Conservation (phyloP, 2,797 vertebrate species). For the Onychomys leucogaster region DNA sequence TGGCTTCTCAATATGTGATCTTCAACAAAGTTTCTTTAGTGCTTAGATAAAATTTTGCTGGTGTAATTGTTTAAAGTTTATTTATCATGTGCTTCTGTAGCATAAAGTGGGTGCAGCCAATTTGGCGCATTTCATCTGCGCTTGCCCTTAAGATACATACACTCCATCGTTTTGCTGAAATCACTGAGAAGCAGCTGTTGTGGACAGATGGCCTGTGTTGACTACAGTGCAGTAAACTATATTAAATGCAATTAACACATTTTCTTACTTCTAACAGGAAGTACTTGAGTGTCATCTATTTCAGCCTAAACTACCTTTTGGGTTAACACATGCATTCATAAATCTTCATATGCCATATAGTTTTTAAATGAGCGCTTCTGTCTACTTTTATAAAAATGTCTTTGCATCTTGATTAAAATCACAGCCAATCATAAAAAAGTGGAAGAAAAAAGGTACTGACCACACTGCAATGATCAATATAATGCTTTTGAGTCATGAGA, state of each 20-base stretch:
- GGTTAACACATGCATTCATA: constrained; percentile 66
- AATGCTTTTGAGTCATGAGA: neutral
- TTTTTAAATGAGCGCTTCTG: constrained; percentile 73
- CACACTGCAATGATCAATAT: neutral
- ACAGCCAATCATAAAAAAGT: neutral
- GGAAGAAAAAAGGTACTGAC: neutral
- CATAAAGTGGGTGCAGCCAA: neutral
- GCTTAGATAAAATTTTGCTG: neutral
- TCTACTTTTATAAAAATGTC: constrained; percentile 67
- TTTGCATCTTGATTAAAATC: constrained; percentile 63
- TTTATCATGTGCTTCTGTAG: neutral
- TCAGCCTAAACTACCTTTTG: constrained; percentile 76
- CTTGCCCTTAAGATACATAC: constrained; percentile 69
- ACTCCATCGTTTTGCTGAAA: constrained; percentile 59
- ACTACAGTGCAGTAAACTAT: constrained; percentile 81
- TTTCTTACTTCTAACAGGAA: constrained; percentile 77
- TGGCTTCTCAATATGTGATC: neutral
- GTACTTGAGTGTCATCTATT: constrained; percentile 79
- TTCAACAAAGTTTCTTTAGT: neutral
- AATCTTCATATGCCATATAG: constrained; percentile 59
- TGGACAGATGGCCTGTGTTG: constrained; percentile 81
- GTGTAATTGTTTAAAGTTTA: neutral
- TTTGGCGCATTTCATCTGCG: constrained; percentile 49
- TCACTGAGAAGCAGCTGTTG: constrained; percentile 73
- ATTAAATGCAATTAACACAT: constrained; percentile 84